These are phyloP conservation scores for Trichonephila clavipes DNA, from an alignment of 1,140 invertebrate genomes.

Conservation along the genomic window DNA sequence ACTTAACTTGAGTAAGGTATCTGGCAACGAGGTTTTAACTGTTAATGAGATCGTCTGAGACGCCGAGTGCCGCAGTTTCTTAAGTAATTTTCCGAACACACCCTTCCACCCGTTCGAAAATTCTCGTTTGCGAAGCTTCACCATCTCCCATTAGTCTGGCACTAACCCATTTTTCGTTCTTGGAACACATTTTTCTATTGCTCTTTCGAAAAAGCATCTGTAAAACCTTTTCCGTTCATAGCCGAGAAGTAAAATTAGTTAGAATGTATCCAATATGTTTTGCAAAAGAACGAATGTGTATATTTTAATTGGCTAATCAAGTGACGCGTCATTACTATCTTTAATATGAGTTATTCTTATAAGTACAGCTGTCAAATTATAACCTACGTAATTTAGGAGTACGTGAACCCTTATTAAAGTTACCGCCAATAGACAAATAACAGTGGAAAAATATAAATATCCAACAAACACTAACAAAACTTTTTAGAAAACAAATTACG, in stretches of 20 bases:
- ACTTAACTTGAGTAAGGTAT: conserved; percentile 17
- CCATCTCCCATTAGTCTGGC: background rate
- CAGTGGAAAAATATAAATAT: too few relatives aligned
- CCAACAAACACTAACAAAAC: too few relatives aligned
- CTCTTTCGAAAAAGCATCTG: background rate
- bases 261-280: background rate
- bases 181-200: background rate
- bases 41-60: conserved; percentile 46
- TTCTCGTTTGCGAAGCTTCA: conserved; percentile 7
- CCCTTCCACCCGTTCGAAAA: background rate
- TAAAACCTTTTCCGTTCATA: background rate
- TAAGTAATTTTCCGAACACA: conserved; percentile 1
- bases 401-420: too few relatives aligned
- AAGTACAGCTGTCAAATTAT: too few relatives aligned
- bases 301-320: too few relatives aligned
- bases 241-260: background rate
- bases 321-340: too few relatives aligned
- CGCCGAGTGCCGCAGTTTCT: conserved; percentile 4
- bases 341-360: too few relatives aligned
- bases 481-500: too few relatives aligned
- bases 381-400: too few relatives aligned
- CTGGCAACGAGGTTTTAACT: conserved; percentile 48
- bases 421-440: too few relatives aligned
- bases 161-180: background rate
- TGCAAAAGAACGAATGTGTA: too few relatives aligned